Evolutionary conservation across 1,140 invertebrate genomes (phyloP), one percentile per base, ranked within the genome.

Genomic region (Hyposmocoma kahamanoa): DNA sequence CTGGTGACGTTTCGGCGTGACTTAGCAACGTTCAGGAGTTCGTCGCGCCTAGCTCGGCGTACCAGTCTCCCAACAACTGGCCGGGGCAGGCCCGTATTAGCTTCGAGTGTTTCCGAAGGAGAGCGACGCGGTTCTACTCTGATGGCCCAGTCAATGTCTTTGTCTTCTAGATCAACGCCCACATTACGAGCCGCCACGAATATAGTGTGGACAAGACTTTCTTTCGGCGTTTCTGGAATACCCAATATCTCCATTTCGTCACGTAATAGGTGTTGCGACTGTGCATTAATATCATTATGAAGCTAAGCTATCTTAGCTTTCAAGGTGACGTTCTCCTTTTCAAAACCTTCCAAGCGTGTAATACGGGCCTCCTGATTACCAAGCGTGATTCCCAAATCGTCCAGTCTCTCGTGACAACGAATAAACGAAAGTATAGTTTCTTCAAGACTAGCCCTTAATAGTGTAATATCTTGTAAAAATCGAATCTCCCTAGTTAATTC

Each of bases 121-220:
- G 32, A 15, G 18, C 10, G 15, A 1, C 13, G 32, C 3, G 11
- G n/a, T 8, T 17, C 32, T n/a, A 17, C 32, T 30, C 28, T 30
- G 10, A 13, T n/a, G 13, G 13, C 28, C 28, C 38, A 50, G 30
- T 56, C 47, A 24, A 56, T 56, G 26, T 56, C 47, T 13, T 21
- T 18, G 17, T 56, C 53, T 17, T 38, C 10, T 1, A 56, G 30
- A 10, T 47, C 30, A 9, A 50, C 30, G 24, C 48, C 43, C 13
- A 56, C 17, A 17, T 56, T 50, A 5, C 21, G 19, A 8, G 53
- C 32, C 2, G 44, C 42, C 6, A 50, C 8, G 3, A 49, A 26
- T 3, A 21, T 22, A n/a, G 47, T 44, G 34, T 50, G 45, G 22
- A 26, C 17, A 8, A 52, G 39, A 38, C 38, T 53, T 53, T 50